Evolutionary conservation across 2,888 invertebrate genomes (phyloP), one percentile per base, ranked within the genome.

Genomic region (Ophion costatus): DNA sequence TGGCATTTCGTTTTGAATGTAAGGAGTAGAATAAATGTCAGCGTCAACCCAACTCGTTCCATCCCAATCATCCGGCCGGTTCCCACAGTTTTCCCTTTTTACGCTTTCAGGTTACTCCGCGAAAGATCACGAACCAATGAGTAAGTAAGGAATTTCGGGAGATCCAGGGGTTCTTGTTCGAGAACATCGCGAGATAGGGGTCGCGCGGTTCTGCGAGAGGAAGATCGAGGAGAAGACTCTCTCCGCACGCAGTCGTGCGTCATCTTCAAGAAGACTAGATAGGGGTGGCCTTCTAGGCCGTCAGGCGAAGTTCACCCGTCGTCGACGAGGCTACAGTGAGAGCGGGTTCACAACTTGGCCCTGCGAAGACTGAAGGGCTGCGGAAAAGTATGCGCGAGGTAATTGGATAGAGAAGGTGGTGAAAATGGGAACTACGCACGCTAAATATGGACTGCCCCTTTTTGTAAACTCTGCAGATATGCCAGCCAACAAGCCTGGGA

Each of bases 201-300:
- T 64, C 74, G n/a, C 24, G 10, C 42, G 67, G 73, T 59, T 66
- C 64, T 45, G 67, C 75, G 42, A 20, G 22, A 61, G 45, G 24
- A 29, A 38, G 45, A 42, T 69, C 45, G 9, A 33, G 11, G 17
- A 33, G n/a, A 51, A 42, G 42, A 51, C 66, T 77, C 77, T 70
- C 45, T 70, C 57, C 70, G 20, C 56, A 63, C 29, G 82, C 51
- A 17, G 81, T 66, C 85, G 64, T 87, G 78, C 83, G 74, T 87
- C 87, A 85, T 87, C 80, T 85, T 83, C 85, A 83, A 83, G 87
- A 75, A 85, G 79, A 80, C 73, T 66, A 83, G 76, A 79, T 79
- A 59, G 71, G 51, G 83, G 42, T 61, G 9, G 66, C 17, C 71
- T 33, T 76, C 84, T 80, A 77, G 83, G 66, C 85, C 77, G 83